Evolutionary conservation across 2,797 vertebrate species (phyloP), one percentile per base, ranked within the genome.

Genomic region (Salmo trutta): DNA sequence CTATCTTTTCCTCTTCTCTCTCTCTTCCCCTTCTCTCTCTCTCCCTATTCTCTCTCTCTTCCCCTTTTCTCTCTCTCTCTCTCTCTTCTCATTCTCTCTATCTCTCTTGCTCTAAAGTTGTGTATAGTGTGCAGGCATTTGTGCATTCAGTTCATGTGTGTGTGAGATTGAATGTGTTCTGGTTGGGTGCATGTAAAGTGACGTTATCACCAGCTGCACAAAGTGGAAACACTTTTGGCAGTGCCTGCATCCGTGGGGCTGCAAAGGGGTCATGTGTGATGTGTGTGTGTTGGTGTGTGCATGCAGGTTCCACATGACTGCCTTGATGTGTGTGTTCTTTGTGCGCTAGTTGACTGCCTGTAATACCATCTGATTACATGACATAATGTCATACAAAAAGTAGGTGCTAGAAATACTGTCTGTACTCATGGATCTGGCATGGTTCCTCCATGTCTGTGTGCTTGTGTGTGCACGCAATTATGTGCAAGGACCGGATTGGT

Each of bases 301-400:
- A 21, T 36, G 53, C 56, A 64, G 2, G 12, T 21, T 19, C 4
- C 29, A 5, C 56, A 29, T 47, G 73, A 24, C 19, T 29, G 56
- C 33, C 6, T 51, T 16, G 5, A 14, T 24, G 15, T 62, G 54
- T 74, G 52, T 29, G 52, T 73, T 54, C 12, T 29, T 31, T 7
- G 31, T 36, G 67, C n/a, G n/a, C 24, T 59, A 12, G 19, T 47
- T 62, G 54, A 41, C 27, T 73, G 65, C 84, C 51, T 81, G 75
- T 33, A 69, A 65, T 79, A 77, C 79, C 62, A 79, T 29, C 41
- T 0, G 1, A 24, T 24, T 47, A 47, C 17, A 77, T 76, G 4
- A 29, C 79, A 47, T 47, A 47, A 12, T 12, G 10, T 21, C 65
- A 66, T 75, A 52, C 51, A 41, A 14, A n/a, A 71, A 72, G 73